A percentile compares a stretch with the other conserved stretches of the same genome.
These are phyloP conservation scores for Sphinx pinastri DNA, from an alignment of 2,888 invertebrate genomes.

Conservation along the genomic window DNA sequence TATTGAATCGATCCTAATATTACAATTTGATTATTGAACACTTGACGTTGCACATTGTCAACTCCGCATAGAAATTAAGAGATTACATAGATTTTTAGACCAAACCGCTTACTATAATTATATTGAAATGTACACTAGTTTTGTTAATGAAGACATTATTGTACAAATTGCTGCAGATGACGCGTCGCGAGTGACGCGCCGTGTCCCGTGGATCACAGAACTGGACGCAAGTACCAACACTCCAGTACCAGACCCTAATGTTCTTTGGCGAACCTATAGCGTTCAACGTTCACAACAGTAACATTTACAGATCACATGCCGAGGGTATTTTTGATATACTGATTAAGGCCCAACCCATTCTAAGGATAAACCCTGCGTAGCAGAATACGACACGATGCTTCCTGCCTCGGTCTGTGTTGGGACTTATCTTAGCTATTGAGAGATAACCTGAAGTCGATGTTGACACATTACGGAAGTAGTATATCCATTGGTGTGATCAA, in stretches of 20 bases:
- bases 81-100: conserved; percentile 42
- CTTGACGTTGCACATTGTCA: conserved; percentile 63
- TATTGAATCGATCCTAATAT: conserved; percentile 32
- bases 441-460: too few species aligned
- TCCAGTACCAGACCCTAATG: too few species aligned
- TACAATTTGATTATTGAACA: conserved; percentile 59
- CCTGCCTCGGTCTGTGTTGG: too few species aligned
- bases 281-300: conserved; percentile 10
- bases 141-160: conserved; percentile 21
- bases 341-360: neutral
- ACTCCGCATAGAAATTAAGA: conserved; percentile 41
- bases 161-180: conserved; percentile 11
- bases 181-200: neutral
- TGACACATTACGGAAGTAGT: too few species aligned
- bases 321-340: neutral
- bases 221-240: neutral
- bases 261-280: too few species aligned
- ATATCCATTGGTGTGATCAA: too few species aligned
- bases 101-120: conserved; percentile 40
- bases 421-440: too few species aligned
- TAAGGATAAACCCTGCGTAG: neutral
- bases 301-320: conserved; percentile 12
- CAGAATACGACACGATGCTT: too few species aligned
- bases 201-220: neutral
- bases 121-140: conserved; percentile 43